These are phyloP conservation scores for Artibeus lituratus DNA, from an alignment of 2,797 vertebrate species.

Conservation along the genomic window DNA sequence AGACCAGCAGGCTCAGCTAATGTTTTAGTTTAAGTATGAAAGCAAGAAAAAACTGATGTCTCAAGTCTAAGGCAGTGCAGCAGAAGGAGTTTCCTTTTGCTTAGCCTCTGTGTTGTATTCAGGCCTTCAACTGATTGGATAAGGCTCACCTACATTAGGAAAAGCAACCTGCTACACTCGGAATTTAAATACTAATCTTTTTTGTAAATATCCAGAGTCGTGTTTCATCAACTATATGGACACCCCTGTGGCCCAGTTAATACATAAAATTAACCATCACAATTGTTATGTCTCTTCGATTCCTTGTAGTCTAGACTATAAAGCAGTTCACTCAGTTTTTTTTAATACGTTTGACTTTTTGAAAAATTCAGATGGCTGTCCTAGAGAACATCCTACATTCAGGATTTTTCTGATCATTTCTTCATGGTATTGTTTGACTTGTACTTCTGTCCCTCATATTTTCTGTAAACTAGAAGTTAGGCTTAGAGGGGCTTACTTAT, in stretches of 20 bases:
- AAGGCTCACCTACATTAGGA: neutral
- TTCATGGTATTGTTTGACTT: neutral
- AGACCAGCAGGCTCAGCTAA: neutral
- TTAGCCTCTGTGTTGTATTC: neutral
- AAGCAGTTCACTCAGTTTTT: neutral
- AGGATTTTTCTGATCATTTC: neutral
- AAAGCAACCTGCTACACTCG: neutral
- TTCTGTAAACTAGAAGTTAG: neutral
- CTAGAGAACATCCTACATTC: neutral
- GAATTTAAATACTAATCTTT: neutral
- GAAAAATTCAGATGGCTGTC: neutral
- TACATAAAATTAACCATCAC: neutral
- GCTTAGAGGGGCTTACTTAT: neutral
- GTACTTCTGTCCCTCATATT: neutral
- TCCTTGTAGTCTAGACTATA: neutral
- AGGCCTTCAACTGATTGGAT: neutral
- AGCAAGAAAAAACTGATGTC: neutral
- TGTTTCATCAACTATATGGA: neutral
- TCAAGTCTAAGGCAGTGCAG: neutral
- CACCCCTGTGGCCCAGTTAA: neutral
- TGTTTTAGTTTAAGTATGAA: neutral
- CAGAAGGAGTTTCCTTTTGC: neutral
- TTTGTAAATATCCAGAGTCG: neutral
- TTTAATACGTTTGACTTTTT: neutral
- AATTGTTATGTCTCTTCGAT: neutral